phyloP scores from a whole-genome alignment of 2,113 vertebrate species.

The Scophthalmus maximus region DNA sequence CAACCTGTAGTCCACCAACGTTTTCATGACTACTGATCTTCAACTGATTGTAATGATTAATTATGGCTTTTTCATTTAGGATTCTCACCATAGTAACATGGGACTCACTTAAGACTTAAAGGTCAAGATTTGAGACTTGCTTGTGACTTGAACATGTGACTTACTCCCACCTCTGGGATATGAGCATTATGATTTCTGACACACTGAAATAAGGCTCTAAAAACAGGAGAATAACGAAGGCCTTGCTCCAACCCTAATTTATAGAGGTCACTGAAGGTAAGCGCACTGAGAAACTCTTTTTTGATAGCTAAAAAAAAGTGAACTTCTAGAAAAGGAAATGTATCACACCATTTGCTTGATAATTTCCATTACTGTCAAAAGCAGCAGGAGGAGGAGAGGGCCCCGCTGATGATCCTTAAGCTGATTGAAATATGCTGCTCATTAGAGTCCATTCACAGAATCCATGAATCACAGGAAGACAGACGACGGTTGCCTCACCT shows the following conservation, averaged over 20 bases:
- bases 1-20: no score
- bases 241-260: not conserved
- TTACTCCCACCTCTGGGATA: not conserved
- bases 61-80: no score
- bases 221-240: conserved; percentile 17
- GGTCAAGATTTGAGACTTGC: not conserved
- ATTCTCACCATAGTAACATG: not conserved
- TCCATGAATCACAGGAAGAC: conserved; percentile 72
- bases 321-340: conserved; percentile 39
- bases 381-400: conserved; percentile 40
- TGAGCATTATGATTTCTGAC: not conserved
- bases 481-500: conserved; percentile 61
- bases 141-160: no score
- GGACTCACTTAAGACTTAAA: not conserved
- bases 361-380: conserved; percentile 65
- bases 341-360: conserved; percentile 45
- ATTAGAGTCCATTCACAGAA: conserved; percentile 72
- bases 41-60: no score
- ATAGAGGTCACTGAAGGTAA: conserved; percentile 15
- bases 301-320: conserved; percentile 8
- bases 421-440: conserved; percentile 76
- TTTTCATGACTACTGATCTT: no score
- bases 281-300: conserved; percentile 1
- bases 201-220: not conserved
- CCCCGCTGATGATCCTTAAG: conserved; percentile 53